These are phyloP conservation scores for Hydropotes inermis DNA, from an alignment of 2,113 vertebrate genomes.

Conservation along the genomic window DNA sequence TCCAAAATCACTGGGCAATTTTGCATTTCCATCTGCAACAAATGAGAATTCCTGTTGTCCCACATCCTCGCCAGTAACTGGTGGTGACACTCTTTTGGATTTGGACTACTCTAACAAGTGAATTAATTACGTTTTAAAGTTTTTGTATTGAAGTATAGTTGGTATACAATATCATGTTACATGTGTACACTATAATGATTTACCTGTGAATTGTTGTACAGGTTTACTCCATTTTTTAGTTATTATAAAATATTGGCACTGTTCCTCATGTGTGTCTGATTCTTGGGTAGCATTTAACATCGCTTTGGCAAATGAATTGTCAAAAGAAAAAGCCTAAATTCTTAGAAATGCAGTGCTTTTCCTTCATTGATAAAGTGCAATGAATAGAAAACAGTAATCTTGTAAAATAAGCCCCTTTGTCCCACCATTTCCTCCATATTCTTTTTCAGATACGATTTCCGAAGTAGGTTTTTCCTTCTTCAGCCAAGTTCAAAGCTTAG, in stretches of 20 bases:
- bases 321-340: background rate
- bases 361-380: background rate
- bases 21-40: background rate
- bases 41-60: background rate
- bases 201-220: background rate
- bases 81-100: background rate
- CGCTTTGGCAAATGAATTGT: slow-evolving; percentile 32
- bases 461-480: background rate
- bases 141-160: background rate
- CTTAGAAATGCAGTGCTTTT: background rate
- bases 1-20: background rate
- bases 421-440: background rate
- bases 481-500: no score
- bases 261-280: background rate
- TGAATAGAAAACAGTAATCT: background rate
- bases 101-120: background rate
- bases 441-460: background rate
- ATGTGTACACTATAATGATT: background rate
- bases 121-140: background rate
- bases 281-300: background rate
- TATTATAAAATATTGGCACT: background rate
- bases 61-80: background rate
- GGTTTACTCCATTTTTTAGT: background rate
- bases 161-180: background rate
- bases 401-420: background rate